Base-by-base conservation (phyloP, 2,888 invertebrate species). In the Drosophila mettleri region DNA sequence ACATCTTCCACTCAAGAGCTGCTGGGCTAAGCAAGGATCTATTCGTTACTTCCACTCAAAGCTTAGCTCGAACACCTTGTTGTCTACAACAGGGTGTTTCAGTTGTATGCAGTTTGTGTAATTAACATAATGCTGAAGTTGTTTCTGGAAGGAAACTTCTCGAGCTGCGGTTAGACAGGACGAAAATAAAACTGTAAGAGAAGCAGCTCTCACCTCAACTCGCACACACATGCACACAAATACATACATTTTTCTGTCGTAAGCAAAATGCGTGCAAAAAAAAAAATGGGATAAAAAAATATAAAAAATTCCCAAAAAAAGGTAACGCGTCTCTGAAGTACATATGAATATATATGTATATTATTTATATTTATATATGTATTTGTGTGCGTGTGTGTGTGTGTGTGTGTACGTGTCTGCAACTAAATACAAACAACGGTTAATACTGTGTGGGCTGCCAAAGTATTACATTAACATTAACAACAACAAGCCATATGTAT, bases 381-480 rank as follows among this genome's bases (percentile, higher is more conserved):
- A 2, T 22, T 9, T 18, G 2, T 16, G 0, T 8, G 12, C 20
- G 12, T 27, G 8, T 12, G 5, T 29, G 6, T 14, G 20, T 31
- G 33, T 36, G 18, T 39, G 5, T 20, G 10, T 53, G 18, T 29
- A 10, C 16, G 29, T 67, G 29, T 67, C 7, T 46, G 52, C 36
- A 54, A 22, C 36, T 51, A 52, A 67, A 77, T 57, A 36, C 41
- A 77, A 63, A 59, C 51, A 77, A 63, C 36, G 43, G 63, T 70
- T 70, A 65, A 62, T 59, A 45, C 54, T 36, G 54, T 48, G 53
- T 51, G 52, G 63, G 52, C 18, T 34, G 51, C 41, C 39, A 62
- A 62, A 77, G 74, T 62, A 78, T 78, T 60, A 62, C 62, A 73
- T 74, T 74, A 59, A 67, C 69, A 73, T 73, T 59, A 73, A 63